These are phyloP conservation scores for Dilophus febrilis DNA, from an alignment of 2,888 invertebrate species.

Conservation along the genomic window DNA sequence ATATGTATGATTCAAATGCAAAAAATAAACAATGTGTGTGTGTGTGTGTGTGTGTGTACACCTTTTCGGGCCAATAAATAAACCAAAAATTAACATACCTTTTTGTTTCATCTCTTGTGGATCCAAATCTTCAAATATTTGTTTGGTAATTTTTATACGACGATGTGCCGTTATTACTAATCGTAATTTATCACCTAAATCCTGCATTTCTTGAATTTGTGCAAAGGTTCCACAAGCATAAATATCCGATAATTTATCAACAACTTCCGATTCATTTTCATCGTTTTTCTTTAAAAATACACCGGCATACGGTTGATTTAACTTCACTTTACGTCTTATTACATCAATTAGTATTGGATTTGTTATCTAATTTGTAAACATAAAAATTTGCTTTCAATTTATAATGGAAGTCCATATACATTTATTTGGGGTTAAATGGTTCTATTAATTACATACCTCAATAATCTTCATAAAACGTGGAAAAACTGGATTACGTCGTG, in stretches of 20 bases:
- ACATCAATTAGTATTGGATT: constrained; percentile 78
- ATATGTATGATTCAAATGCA: too few relatives aligned
- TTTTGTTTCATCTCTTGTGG: constrained; percentile 26
- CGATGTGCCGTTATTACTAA: constrained; percentile 92
- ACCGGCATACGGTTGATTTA: constrained; percentile 95
- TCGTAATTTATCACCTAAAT: constrained; percentile 74
- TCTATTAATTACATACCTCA: constrained; percentile 47
- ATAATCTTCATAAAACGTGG: constrained; percentile 96
- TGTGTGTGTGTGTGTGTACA: too few relatives aligned
- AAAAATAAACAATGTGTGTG: too few relatives aligned
- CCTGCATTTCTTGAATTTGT: constrained; percentile 95
- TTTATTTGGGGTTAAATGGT: too few relatives aligned
- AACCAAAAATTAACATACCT: too few relatives aligned
- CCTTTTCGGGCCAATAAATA: too few relatives aligned
- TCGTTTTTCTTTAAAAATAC: constrained; percentile 88
- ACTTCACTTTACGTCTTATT: constrained; percentile 78
- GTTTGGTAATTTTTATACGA: constrained; percentile 63
- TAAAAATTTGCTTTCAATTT: too few relatives aligned
- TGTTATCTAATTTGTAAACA: constrained; percentile 47
- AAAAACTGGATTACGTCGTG: constrained; percentile 88
- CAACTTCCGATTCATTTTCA: constrained; percentile 74
- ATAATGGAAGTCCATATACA: too few relatives aligned
- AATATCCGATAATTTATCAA: constrained; percentile 68
- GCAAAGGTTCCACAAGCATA: constrained; percentile 90
- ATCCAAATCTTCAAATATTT: constrained; percentile 55